Base-by-base conservation (phyloP, 53 echinoderm and acorn worm species). In the Arbacia lixula region DNA sequence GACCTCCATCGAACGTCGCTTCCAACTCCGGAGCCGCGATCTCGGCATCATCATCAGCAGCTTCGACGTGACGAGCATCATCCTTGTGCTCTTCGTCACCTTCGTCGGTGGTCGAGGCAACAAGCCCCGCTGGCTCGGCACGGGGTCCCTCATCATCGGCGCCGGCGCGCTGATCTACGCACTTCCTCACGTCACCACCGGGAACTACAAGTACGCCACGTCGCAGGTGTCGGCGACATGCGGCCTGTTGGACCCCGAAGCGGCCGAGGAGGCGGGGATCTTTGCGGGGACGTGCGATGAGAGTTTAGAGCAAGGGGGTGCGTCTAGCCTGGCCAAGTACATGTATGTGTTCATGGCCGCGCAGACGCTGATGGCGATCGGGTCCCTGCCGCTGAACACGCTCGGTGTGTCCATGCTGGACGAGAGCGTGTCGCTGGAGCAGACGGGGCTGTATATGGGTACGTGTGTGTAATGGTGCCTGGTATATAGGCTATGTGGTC, bases 1-100 rank as follows among this genome's bases (percentile, higher is more conserved):
- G 41, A 83, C 90, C 53, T 90, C 93, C 20, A 90, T 95, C 36
- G 95, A 95, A 40, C 88, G 88, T 36, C 91, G 95, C 20, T 95
- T 95, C 72, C 86, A 93, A 29, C 88, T 95, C 11, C 83, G 86
- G 38, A 95, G 95, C 58, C 86, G 76, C 3, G 83, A 85, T 26
- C 74, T 91, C 9, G 95, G 95, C 11, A 80, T 95, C 12, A 93
- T 95, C 41, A 87, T 88, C 36, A 88, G 90, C 72, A 68, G 86
- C 30, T 93, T 93, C 54, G 91, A 89, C 40, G 74, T 93, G 21
- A 78, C 91, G 0, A 83, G 86, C 54, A 86, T 93, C 19, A 37
- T 91, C 68, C 79, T 93, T 8, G 93, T 88, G 3, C 85, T 95
- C n/a, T 93, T 95, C 53, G 93, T 95, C 17, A 84, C 86, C 21